These are phyloP conservation scores for Bombus cullumanus DNA, from an alignment of 1,140 invertebrate genomes.

Conservation along the genomic window DNA sequence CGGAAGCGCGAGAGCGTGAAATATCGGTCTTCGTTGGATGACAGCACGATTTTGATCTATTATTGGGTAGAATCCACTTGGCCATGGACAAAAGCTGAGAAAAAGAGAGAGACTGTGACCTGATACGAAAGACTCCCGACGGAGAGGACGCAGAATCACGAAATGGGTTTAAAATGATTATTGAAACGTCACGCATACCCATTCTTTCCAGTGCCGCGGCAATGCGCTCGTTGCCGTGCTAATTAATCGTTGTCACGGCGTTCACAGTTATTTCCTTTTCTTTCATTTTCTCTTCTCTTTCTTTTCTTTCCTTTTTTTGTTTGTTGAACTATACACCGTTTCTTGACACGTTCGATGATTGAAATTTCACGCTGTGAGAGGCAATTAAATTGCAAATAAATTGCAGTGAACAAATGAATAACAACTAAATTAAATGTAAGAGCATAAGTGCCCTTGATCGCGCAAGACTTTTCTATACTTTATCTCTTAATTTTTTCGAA, in stretches of 20 bases:
- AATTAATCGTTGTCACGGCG: conserved; percentile 41
- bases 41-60: conserved; percentile 30
- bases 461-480: conserved; percentile 11
- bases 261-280: not conserved
- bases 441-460: not conserved
- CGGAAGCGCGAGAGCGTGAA: conserved; percentile 22
- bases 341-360: not conserved
- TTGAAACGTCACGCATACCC: conserved; percentile 19
- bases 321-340: not conserved
- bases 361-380: not conserved
- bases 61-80: conserved; percentile 16
- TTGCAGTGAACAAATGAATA: not conserved
- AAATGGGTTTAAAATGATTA: conserved; percentile 39
- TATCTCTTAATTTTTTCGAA: not conserved
- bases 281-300: not conserved
- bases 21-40: conserved; percentile 20
- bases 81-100: conserved; percentile 34
- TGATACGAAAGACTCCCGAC: conserved; percentile 45
- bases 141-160: conserved; percentile 33
- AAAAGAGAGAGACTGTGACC: not conserved
- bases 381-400: not conserved
- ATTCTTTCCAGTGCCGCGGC: conserved; percentile 17
- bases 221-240: conserved; percentile 20
- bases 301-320: not conserved
- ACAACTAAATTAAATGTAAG: not conserved